These are phyloP conservation scores for Petrocephalus zakoni DNA, from an alignment of 2,113 vertebrate genomes.

Conservation along the genomic window DNA sequence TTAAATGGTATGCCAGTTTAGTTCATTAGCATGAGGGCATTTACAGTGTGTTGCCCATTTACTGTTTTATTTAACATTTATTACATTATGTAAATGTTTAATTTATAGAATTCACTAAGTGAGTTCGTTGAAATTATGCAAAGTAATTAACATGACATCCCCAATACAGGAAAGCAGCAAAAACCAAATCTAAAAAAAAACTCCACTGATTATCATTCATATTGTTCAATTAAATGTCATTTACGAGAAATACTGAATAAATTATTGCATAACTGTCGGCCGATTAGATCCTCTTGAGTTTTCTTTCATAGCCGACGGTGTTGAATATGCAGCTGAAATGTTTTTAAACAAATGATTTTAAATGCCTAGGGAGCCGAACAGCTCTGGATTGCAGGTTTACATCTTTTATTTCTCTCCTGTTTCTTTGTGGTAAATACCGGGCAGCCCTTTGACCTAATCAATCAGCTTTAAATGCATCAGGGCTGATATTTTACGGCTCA, in stretches of 20 bases:
- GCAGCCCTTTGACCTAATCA: neutral
- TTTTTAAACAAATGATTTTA: neutral
- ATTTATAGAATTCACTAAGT: slow-evolving; percentile 13
- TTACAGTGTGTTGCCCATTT: neutral
- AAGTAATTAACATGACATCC: neutral
- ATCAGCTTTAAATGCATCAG: neutral
- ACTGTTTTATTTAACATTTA: neutral
- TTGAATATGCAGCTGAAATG: slow-evolving; percentile 5
- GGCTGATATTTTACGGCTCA: neutral
- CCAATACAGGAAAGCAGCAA: neutral
- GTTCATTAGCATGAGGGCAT: neutral
- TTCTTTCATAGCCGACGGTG: neutral
- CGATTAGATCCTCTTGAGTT: neutral
- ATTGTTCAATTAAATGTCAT: slow-evolving; percentile 8
- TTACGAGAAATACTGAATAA: neutral
- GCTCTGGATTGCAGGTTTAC: neutral
- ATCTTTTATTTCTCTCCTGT: neutral
- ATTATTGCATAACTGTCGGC: neutral
- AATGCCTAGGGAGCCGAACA: neutral
- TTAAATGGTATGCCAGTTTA: neutral
- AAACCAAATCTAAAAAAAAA: neutral
- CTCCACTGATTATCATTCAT: neutral
- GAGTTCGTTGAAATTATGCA: neutral
- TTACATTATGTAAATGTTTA: slow-evolving; percentile 6
- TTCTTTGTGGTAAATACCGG: neutral